Base-by-base conservation (phyloP, 1,140 invertebrate genomes). In the Drosophila nigrodunni region DNA sequence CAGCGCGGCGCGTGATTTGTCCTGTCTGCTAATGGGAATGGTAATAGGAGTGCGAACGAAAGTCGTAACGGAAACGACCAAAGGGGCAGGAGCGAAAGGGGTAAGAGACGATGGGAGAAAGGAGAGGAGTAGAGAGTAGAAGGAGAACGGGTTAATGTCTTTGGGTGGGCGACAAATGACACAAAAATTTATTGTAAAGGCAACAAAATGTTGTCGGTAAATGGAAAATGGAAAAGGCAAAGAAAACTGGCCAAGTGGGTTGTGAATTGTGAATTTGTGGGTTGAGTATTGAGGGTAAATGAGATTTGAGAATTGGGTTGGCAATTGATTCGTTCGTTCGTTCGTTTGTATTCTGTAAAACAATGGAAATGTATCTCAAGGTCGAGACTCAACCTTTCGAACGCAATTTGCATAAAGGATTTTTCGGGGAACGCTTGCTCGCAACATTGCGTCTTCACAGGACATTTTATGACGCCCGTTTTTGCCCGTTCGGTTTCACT, bases 391-490 rank as follows among this genome's bases (percentile, higher is more conserved):
- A 71, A 65, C 70, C 62, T 66, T 67, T 55, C 49, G 4, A 39
- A 57, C 47, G 65, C 47, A 77, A 30, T 87, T 88, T 88, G 83
- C 83, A 83, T 88, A 88, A 82, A 77, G 79, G 79, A 79, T 79
- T 76, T 30, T 77, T 74, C 69, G 50, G 7, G 54, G 39, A 76
- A 83, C 64, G 68, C 74, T 74, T 55, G 80, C 80, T 65, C 54
- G 60, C 73, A 75, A 71, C 68, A 75, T 83, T 83, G 82, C 81
- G 83, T 85, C 68, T 62, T 75, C 39, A 50, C 65, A 61, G 37
- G 52, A 57, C 69, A 49, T 52, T 67, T 59, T 74, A 68, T 34
- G 65, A 74, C 34, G n/a, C 25, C 58, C 25, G 25, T 30, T 46
- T 52, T 57, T 18, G 37, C 21, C 50, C 25, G 9, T 21, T 68